Base-by-base conservation (phyloP, 53 echinoderm and acorn worm species). In the Astropecten irregularis region DNA sequence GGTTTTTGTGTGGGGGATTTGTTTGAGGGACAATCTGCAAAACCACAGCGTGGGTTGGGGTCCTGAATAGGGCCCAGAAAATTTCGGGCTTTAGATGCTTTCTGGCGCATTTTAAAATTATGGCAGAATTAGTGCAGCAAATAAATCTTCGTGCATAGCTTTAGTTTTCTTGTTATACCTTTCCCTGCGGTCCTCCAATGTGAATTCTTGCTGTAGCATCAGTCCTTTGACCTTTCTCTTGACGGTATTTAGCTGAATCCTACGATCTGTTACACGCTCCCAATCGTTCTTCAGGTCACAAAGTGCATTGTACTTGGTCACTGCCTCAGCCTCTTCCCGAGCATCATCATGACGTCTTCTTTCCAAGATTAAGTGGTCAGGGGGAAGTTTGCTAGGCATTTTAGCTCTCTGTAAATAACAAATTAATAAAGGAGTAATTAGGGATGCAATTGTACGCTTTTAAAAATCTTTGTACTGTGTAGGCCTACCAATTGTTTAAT, bases 201-300 rank as follows among this genome's bases (percentile, higher is more conserved):
- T 86, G 66, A 99, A 99, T 23, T 99, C 99, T 81, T 95, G 73
- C 54, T 92, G 74, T 19, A 95, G 90, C 83, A 99, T 76, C 23
- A 99, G 60, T 29, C 88, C 77, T 36, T 88, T 83, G 39, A 99
- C 99, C 49, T 90, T 71, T 47, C 92, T 90, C 37, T 61, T 85
- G 42, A 99, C 88, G 11, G 99, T 99, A 84, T 99, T 99, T 22
- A 90, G 86, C 63, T 92, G 94, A 49, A 99, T 99, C 16, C 92
- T 51, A n/a, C 86, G 72, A 68, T 99, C 99, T 27, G 99, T 99
- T 68, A 84, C 88, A 51, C 85, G 88, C 70, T 99, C 99, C 99
- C 99, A 99, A 67, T 99, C 99, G 31, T 99, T 99, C 68, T 99
- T 99, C 40, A 99, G 66, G 84, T 99, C 99, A 20, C 83, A 99